Conservation (phyloP, 2,797 vertebrate genomes). For the Gallinago stenura region DNA sequence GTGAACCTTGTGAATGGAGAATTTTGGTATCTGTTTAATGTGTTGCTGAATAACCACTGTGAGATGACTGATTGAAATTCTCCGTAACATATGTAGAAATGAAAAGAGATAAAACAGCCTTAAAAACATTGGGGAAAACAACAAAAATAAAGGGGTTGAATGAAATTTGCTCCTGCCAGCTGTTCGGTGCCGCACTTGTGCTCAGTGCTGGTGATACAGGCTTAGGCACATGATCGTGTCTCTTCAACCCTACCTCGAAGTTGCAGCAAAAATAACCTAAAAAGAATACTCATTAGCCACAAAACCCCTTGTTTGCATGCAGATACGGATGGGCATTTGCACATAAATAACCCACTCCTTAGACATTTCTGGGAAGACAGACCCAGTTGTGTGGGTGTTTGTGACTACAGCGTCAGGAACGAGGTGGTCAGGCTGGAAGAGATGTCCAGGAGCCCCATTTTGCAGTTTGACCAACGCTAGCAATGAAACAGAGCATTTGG, state of each 20-base stretch:
- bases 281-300: neutral
- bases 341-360: neutral
- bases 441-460: neutral
- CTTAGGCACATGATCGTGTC: neutral
- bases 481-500: neutral
- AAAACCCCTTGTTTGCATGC: neutral
- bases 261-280: neutral
- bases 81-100: neutral
- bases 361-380: neutral
- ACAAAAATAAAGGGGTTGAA: neutral
- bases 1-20: neutral
- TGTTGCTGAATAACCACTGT: neutral
- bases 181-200: fast-evolving
- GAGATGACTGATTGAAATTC: neutral
- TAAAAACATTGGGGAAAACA: neutral
- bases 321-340: neutral
- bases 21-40: neutral
- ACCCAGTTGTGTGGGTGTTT: neutral
- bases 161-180: neutral
- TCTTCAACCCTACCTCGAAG: neutral
- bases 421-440: neutral
- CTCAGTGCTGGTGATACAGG: neutral
- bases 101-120: neutral
- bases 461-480: neutral
- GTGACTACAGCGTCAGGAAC: neutral